Evolutionary conservation across 53 echinoderm and acorn worm genomes (phyloP).

Genomic region (Holothuria leucospilota): DNA sequence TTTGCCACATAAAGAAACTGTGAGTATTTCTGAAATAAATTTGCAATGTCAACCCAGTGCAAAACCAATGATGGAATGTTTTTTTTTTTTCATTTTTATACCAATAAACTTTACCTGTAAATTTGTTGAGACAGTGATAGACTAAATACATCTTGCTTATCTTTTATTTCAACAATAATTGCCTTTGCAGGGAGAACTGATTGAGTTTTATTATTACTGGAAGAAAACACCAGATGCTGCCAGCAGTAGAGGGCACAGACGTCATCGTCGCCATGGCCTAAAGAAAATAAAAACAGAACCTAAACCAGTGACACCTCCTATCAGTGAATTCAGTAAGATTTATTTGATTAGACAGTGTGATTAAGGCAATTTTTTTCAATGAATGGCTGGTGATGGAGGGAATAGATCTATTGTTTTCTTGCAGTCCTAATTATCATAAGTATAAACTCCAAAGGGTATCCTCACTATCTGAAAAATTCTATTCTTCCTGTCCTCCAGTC

Average conservation of each 20-base stretch:
- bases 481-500: too few relatives aligned
- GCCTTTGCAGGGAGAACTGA: constrained; percentile 78
- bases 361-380: neutral
- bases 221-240: constrained; percentile 97
- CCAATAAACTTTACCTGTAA: too few relatives aligned
- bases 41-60: too few relatives aligned
- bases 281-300: constrained; percentile 81
- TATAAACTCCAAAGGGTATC: too few relatives aligned
- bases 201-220: constrained; percentile 99
- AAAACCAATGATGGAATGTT: too few relatives aligned
- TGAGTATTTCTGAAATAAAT: constrained; percentile 44
- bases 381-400: neutral
- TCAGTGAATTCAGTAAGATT: constrained; percentile 93
- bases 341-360: neutral
- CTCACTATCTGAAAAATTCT: too few relatives aligned
- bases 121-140: too few relatives aligned
- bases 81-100: too few relatives aligned
- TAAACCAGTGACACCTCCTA: constrained; percentile 80
- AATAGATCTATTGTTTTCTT: too few relatives aligned
- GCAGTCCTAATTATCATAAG: too few relatives aligned
- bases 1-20: constrained; percentile 91
- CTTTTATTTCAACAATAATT: too few relatives aligned
- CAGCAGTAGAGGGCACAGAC: constrained; percentile 83
- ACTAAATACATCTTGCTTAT: too few relatives aligned
- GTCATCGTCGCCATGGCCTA: constrained; percentile 91